phyloP scores from a whole-genome alignment of 2,113 vertebrate genomes.

The Grantiella picta region DNA sequence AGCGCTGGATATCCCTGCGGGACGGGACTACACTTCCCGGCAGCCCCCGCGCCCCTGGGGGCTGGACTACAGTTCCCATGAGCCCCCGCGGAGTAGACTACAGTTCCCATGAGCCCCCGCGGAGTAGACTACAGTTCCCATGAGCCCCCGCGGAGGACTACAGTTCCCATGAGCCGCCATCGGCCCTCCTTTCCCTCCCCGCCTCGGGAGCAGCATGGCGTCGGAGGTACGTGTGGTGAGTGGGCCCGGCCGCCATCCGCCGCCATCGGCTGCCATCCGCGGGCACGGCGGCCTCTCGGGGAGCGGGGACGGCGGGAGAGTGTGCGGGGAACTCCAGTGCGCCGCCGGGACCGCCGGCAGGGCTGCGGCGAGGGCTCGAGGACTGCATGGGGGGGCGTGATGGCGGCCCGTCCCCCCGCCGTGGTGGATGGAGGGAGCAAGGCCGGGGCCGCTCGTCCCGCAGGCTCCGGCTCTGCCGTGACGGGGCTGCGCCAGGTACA shows the following conservation, averaged over 20 bases:
- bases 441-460: not conserved
- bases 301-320: fast-evolving
- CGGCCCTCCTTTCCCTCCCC: fast-evolving
- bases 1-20: fast-evolving
- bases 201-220: fast-evolving
- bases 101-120: not conserved
- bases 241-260: fast-evolving
- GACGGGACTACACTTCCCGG: not conserved
- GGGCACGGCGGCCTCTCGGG: not conserved
- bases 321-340: no score
- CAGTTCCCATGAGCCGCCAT: no score
- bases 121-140: no score
- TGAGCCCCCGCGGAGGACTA: no score
- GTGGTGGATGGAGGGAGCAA: not conserved
- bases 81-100: fast-evolving
- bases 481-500: not conserved
- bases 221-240: fast-evolving
- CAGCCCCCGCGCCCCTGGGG: not conserved
- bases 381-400: fast-evolving
- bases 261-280: not conserved
- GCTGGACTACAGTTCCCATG: not conserved
- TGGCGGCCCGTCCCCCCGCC: fast-evolving
- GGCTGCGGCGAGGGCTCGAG: not conserved
- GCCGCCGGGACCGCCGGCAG: fast-evolving
- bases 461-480: not conserved